Conservation (phyloP, 2,113 vertebrate species). For the Albula glossodonta region DNA sequence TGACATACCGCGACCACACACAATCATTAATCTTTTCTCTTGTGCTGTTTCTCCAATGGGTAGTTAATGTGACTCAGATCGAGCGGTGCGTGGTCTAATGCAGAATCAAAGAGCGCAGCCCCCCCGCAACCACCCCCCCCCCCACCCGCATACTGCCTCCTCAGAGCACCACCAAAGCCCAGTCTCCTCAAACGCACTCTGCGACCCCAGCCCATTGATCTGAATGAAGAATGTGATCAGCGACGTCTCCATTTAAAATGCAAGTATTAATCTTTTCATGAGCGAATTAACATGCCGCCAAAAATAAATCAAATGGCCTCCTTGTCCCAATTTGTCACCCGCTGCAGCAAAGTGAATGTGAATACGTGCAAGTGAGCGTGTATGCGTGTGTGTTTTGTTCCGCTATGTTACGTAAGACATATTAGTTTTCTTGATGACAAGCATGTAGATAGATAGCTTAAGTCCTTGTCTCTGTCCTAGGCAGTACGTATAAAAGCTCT, state of each 20-base stretch:
- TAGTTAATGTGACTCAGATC: slow-evolving; percentile 31
- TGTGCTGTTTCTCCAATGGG: slow-evolving; percentile 26
- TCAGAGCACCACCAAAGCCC: background rate
- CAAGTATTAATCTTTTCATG: slow-evolving; percentile 12
- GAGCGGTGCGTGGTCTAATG: background rate
- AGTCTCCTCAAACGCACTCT: background rate
- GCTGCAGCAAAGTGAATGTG: slow-evolving; percentile 17
- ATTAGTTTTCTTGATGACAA: slow-evolving; percentile 3
- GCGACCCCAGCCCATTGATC: slow-evolving; percentile 17
- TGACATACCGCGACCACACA: slow-evolving; percentile 36
- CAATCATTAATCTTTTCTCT: slow-evolving; percentile 32
- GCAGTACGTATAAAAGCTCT: slow-evolving; percentile 20
- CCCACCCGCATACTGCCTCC: background rate
- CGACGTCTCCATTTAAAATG: slow-evolving; percentile 11
- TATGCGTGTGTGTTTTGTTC: background rate
- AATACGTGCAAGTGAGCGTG: slow-evolving; percentile 5
- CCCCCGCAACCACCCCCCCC: background rate
- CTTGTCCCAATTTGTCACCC: slow-evolving; percentile 14
- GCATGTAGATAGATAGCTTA: slow-evolving; percentile 25
- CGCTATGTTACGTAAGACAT: slow-evolving; percentile 6
- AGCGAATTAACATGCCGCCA: background rate
- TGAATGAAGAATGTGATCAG: slow-evolving; percentile 28
- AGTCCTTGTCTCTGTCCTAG: slow-evolving; percentile 17
- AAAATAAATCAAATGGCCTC: slow-evolving; percentile 18
- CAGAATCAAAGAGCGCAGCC: slow-evolving; percentile 3